Conservation (phyloP, 2,888 invertebrate species). For the Ophion ventricosus region DNA sequence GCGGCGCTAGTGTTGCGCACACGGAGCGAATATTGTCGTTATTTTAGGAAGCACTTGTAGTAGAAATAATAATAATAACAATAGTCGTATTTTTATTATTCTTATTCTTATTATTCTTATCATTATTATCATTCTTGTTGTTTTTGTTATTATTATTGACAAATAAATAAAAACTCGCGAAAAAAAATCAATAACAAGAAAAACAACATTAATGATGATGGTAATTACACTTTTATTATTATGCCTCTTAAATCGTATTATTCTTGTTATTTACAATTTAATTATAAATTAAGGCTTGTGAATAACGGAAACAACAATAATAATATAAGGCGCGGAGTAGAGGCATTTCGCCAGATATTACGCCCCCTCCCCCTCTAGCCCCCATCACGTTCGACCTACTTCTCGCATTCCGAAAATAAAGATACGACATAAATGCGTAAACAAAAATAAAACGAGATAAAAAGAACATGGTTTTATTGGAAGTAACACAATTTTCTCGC, state of each 20-base stretch:
- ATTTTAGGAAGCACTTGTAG: background rate
- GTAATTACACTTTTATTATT: background rate
- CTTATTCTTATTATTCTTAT: background rate
- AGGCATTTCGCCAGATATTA: slow-evolving; percentile 16
- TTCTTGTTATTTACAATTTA: background rate
- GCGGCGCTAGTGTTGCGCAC: too few species aligned
- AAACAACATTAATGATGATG: background rate
- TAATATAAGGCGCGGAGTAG: background rate
- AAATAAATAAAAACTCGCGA: too few species aligned
- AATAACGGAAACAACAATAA: background rate
- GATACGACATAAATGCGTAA: slow-evolving; percentile 25
- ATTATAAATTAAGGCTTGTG: background rate
- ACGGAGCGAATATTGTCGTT: background rate
- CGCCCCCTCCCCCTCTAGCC: background rate
- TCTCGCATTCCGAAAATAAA: slow-evolving; percentile 59
- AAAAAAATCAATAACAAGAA: background rate
- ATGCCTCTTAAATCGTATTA: background rate
- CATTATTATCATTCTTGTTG: too few species aligned
- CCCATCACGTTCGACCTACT: slow-evolving; percentile 53
- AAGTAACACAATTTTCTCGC: slow-evolving; percentile 5
- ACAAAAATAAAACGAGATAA: slow-evolving; percentile 15
- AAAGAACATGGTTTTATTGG: slow-evolving; percentile 13
- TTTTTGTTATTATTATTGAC: too few species aligned
- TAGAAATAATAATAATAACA: too few species aligned
- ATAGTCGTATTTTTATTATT: too few species aligned